Evolutionary conservation across 2,888 invertebrate species (phyloP), one percentile per base, ranked within the genome.

Genomic region (Ariolimax columbianus): DNA sequence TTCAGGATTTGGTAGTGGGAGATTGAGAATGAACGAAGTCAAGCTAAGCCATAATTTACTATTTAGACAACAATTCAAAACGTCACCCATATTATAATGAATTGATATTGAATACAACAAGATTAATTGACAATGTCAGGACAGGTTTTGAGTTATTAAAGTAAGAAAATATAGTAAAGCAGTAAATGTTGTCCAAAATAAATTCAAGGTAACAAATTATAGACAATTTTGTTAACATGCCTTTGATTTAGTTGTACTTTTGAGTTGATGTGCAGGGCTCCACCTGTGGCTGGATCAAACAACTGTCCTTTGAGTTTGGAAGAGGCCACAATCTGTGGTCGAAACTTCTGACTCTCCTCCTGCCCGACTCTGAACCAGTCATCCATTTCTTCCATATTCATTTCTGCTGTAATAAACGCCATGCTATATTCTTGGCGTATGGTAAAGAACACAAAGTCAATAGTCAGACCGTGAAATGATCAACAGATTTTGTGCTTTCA

Each of bases 331-430:
- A 23, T 88, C 87, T 63, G 90, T 78, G 11, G 90, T 83, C 72
- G 81, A 84, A 17, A 85, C 59, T 19, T 36, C 63, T 85, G 70
- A 17, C 88, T 86, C 19, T 89, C 72, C 73, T 89, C 90, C 78
- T 90, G 91, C n/a, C 92, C 92, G 63, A 92, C 90, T 66, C 85
- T 89, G 87, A 92, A 93, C 91, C 91, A 93, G 75, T 92, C 92
- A 77, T 93, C 92, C 83, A 92, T 90, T 40, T 91, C 90, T 33
- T 92, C 91, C 43, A 91, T 77, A 1, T 91, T 90, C 68, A 93
- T 86, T 75, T 92, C 92, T 26, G 89, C 87, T 26, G 88, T 88
- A 23, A 92, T 83, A 14, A 88, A 85, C 85, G 88, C 89, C 92
- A 92, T 92, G 11, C 40, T 73, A 11, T n/a, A 7, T 17, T 43